A percentile compares a stretch with the other conserved stretches of the same genome.
Evolutionary conservation across 2,113 vertebrate species (phyloP).

Genomic region (Oceanodroma tethys): DNA sequence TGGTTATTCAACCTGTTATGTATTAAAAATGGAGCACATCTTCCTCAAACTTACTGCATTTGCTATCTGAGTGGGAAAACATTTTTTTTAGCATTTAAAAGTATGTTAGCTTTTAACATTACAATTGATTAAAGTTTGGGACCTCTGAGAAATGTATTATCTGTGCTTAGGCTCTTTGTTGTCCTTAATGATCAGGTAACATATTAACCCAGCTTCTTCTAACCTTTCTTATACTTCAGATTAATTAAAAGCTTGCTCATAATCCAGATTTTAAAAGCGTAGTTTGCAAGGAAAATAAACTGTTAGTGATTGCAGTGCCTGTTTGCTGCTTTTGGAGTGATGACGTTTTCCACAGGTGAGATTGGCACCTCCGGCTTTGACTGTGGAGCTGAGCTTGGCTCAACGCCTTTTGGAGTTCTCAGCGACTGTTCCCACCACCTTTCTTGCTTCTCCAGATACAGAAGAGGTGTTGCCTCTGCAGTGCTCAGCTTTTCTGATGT

Average conservation of each 20-base stretch:
- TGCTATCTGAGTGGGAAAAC: background rate
- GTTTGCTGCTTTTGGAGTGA: fast-evolving
- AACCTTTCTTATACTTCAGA: background rate
- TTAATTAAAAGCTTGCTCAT: background rate
- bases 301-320: fast-evolving
- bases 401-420: background rate
- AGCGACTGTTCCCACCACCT: background rate
- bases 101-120: background rate
- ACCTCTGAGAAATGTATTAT: background rate
- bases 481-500: background rate
- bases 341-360: fast-evolving
- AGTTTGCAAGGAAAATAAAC: fast-evolving
- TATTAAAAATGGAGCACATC: background rate
- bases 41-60: background rate
- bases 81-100: background rate
- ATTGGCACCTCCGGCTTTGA: background rate
- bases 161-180: background rate
- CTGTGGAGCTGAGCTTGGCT: background rate
- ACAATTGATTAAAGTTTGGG: background rate
- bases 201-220: background rate
- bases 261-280: background rate
- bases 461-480: background rate
- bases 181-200: background rate
- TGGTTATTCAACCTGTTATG: background rate
- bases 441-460: background rate